Base-by-base conservation (phyloP, 1,140 invertebrate genomes). In the Drosophila watanabei region DNA sequence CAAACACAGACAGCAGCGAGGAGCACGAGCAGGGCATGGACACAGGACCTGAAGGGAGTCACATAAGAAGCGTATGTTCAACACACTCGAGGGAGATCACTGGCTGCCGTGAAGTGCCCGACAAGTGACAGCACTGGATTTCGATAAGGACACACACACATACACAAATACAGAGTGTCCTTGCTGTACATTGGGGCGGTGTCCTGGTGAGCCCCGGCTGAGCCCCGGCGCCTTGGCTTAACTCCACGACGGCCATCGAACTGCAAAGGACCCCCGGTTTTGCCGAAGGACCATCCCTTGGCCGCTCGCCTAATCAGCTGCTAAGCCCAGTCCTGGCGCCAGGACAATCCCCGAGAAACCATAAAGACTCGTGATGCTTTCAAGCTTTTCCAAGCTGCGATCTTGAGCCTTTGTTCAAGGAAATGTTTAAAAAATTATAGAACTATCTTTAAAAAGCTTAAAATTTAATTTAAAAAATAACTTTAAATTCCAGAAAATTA, bases 11-110 rank as follows among this genome's bases (percentile, higher is more conserved):
- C 65, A 63, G 35, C 6, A 14, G 28, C 13, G 30, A 11, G 49
- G 49, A 33, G 30, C 10, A 37, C 8, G 54, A 13, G 52, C 33
- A 56, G 52, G 32, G 37, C 52, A 37, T 24, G 54, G 20, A 37
- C 51, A 35, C 1, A 18, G 43, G 60, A 35, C 32, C 13, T 24
- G 16, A 0, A 39, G 35, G 54, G 28, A 72, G 58, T 57, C 52
- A 79, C 39, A 61, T 54, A 62, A 37, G 35, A 43, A 75, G 60
- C 81, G 79, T 85, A 90, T 90, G 86, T 89, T 90, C 75, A 90
- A 82, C 86, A 81, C 82, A 90, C 85, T 89, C 85, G 52, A 80
- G 86, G 85, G 85, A 89, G 86, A 89, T 89, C 85, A 90, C 60
- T 90, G 82, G 78, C 85, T 81, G 76, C 73, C 80, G 80, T 83